Evolutionary conservation across 2,888 invertebrate species (phyloP).

Genomic region (Standfussiana lucernea): DNA sequence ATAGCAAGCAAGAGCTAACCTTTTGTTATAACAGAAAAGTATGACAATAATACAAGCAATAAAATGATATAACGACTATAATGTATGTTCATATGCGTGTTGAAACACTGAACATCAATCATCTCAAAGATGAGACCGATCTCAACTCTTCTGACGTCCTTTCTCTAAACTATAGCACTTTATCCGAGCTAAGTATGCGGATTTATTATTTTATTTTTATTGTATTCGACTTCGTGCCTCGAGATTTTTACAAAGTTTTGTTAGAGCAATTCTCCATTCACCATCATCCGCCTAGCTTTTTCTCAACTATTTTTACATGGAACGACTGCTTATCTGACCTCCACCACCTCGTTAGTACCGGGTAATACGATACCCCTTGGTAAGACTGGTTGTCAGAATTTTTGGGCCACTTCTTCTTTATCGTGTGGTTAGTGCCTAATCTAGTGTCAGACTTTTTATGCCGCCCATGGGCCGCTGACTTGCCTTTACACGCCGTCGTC

Average conservation of each 20-base stretch:
- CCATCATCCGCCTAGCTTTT: too few species aligned
- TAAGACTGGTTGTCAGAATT: too few species aligned
- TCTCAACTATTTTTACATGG: too few species aligned
- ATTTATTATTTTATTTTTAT: neutral
- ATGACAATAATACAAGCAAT: neutral
- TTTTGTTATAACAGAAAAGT: neutral
- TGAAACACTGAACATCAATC: slow-evolving; percentile 47
- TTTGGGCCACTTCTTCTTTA: too few species aligned
- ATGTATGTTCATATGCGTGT: slow-evolving; percentile 22
- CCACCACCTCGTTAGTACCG: too few species aligned
- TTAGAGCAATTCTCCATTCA: neutral
- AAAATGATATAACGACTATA: slow-evolving; percentile 13
- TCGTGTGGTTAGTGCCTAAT: too few species aligned
- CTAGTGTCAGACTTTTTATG: too few species aligned
- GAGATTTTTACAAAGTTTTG: neutral
- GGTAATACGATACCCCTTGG: too few species aligned
- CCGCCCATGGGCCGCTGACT: too few species aligned
- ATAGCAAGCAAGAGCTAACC: neutral
- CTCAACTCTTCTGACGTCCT: slow-evolving; percentile 33
- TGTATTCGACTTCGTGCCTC: neutral
- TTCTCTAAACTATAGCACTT: slow-evolving; percentile 46
- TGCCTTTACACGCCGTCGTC: too few species aligned
- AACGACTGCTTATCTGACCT: too few species aligned
- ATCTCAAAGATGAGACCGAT: slow-evolving; percentile 11
- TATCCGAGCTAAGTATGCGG: neutral